Evolutionary conservation across 2,888 invertebrate genomes (phyloP), one percentile per base, ranked within the genome.

Genomic region (Diplazon laetatorius): DNA sequence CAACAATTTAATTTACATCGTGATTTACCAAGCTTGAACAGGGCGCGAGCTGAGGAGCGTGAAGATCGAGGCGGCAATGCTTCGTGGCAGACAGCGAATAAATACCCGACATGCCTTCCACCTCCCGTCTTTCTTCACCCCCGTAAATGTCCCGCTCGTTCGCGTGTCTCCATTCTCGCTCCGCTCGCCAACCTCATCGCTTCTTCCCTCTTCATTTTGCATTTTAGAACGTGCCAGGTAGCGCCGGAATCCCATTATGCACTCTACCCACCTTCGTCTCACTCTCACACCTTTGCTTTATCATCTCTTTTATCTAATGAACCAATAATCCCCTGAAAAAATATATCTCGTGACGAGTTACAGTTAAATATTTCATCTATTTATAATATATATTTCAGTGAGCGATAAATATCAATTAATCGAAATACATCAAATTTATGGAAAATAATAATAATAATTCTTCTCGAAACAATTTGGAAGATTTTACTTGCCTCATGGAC

Each of bases 1-100:
- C 82, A 84, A 82, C 80, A 83, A 84, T 84, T 82, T 76, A 83
- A 83, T 84, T 84, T 84, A 80, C 84, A 83, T 84, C 82, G 79
- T 82, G 82, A 82, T 81, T 82, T 80, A 78, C 72, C 77, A 80
- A 81, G 73, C 77, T 62, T 70, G 70, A 81, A 75, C 75, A 76
- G n/a, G n/a, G n/a, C n/a, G 48, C 62, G 70, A 72, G 65, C 60
- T 50, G 74, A 69, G 79, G 71, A 59, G 44, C 62, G 62, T 59
- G 65, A 73, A 77, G 76, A 79, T 75, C 57, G 74, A 71, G 71
- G 60, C 60, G 46, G 63, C 70, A 71, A 74, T 42, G 65, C 69
- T 65, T 66, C 74, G 65, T 25, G 57, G 50, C 62, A 78, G 81
- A 80, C 80, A 78, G 77, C 69, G 78, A 80, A 80, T 81, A 81